These are phyloP conservation scores for Monopterus albus DNA, from an alignment of 2,113 vertebrate species.

Conservation along the genomic window DNA sequence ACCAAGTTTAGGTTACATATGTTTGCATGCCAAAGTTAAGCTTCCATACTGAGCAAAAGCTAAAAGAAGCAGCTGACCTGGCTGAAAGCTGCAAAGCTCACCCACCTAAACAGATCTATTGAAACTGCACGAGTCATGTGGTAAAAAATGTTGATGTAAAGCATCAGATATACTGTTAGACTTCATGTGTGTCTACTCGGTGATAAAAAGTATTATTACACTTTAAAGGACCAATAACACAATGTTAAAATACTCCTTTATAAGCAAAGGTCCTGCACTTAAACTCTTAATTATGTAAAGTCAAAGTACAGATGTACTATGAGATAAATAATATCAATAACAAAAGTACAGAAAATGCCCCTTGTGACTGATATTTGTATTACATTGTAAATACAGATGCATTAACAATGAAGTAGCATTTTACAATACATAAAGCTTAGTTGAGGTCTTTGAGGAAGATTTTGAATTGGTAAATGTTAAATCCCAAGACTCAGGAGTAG, in stretches of 20 bases:
- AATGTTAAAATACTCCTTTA: neutral
- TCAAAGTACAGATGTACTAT: too few species aligned
- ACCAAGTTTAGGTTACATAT: conserved; percentile 19
- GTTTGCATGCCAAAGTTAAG: conserved; percentile 37
- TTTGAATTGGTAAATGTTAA: too few species aligned
- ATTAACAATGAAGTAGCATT: too few species aligned
- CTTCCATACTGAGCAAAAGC: conserved; percentile 17
- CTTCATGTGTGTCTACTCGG: neutral
- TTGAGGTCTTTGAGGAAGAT: too few species aligned
- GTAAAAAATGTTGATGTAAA: conserved; percentile 33
- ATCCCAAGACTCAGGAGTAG: too few species aligned
- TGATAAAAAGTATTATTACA: neutral
- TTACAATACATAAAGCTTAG: too few species aligned
- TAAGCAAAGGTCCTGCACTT: neutral
- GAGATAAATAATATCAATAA: too few species aligned
- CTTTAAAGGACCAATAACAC: neutral
- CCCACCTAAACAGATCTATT: conserved; percentile 35
- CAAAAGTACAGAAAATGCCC: too few species aligned
- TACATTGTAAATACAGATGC: too few species aligned
- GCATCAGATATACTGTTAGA: too few species aligned
- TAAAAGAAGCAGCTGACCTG: conserved; percentile 5
- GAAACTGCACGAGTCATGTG: neutral
- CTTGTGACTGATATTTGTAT: too few species aligned
- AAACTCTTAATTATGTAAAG: too few species aligned
- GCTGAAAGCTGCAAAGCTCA: neutral